Base-by-base conservation (phyloP, 2,797 vertebrate genomes). In the Ctenochaetus hawaiiensis region DNA sequence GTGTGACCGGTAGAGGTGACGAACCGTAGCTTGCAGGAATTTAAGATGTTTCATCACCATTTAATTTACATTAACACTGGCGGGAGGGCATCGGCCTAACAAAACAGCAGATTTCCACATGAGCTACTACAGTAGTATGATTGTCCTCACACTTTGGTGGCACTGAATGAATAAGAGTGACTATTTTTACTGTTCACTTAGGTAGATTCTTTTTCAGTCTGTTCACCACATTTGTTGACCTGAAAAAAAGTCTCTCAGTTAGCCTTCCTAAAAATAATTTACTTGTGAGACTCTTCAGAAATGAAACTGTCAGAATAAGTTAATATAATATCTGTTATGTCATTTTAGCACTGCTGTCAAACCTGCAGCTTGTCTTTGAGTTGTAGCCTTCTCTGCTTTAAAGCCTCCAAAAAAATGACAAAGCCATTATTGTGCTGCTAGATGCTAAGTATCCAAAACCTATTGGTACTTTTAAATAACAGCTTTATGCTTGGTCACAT, bases 401-500 rank as follows among this genome's bases (percentile, higher is more conserved):
- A 71, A 67, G 26, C 57, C 16, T 67, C 62, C 52, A 34, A 59
- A 22, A 80, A 12, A 79, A 49, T 43, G 26, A 49, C 52, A 63
- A 37, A 20, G 64, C 62, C 1, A 11, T 60, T 47, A 39, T 80
- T 79, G 62, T 84, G 56, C 56, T 51, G 37, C 54, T 54, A 8
- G 60, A 72, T 81, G 73, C 51, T 75, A 9, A 60, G 71, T 60
- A 69, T 75, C 71, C 20, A 72, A 69, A 75, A 83, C 60, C 74
- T 82, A 43, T 61, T 63, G 79, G 71, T 67, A 23, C 8, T 67
- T 87, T 73, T 88, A 78, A 87, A 56, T 67, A 81, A 67, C 37
- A 5, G 72, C 73, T 75, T 85, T 61, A 57, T 78, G 89, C 82
- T 81, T 22, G 71, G 64, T 79, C 77, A 83, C 52, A 20, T 88